Percentiles rank a stretch among this genome's conserved stretches.
Conservation (phyloP, 2,888 invertebrate genomes). For the Hypomecis punctinalis region DNA sequence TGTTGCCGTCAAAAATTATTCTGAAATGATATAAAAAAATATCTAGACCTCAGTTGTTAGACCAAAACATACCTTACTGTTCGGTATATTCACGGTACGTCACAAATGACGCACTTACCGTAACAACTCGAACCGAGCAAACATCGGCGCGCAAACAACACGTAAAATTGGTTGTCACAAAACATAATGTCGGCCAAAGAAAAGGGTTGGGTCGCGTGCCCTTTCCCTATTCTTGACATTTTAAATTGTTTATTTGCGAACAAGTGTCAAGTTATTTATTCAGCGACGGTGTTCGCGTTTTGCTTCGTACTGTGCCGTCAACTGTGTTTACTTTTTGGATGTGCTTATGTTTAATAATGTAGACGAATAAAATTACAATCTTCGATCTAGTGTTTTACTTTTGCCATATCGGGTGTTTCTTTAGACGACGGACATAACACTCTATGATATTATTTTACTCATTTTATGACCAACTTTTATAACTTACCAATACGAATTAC, state of each 20-base stretch:
- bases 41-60: too few relatives aligned
- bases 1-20: too few relatives aligned
- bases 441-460: too few relatives aligned
- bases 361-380: too few relatives aligned
- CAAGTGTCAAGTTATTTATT: constrained; percentile 84
- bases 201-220: constrained; percentile 75
- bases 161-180: constrained; percentile 78
- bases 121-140: constrained; percentile 18
- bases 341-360: constrained; percentile 29
- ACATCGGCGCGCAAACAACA: constrained; percentile 61
- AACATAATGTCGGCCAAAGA: constrained; percentile 74
- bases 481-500: too few relatives aligned
- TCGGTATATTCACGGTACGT: background rate
- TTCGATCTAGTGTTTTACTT: constrained; percentile 1
- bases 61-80: background rate
- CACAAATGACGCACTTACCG: constrained; percentile 9
- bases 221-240: constrained; percentile 83
- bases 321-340: constrained; percentile 31
- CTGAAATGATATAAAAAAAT: too few relatives aligned
- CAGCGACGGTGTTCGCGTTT: constrained; percentile 55
- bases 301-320: constrained; percentile 15
- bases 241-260: constrained; percentile 84
- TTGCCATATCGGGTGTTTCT: too few relatives aligned
- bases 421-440: too few relatives aligned
- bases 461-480: too few relatives aligned